Base-by-base conservation (phyloP, 1,140 invertebrate species). In the Panonychus citri region DNA sequence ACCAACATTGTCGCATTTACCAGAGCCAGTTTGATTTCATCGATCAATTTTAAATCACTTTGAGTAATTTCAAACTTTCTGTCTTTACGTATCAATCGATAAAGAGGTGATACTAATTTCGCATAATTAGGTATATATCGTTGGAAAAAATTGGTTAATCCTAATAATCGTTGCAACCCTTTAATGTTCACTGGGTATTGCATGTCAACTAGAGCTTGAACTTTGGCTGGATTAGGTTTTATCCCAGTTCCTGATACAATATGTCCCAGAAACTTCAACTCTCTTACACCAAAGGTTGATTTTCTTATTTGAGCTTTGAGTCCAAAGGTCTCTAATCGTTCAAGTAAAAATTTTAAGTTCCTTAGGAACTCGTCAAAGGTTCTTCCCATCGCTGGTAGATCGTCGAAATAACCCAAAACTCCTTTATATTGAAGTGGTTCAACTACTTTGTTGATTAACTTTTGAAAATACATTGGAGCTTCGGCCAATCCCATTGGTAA, bases 11-110 rank as follows among this genome's bases (percentile, higher is more conserved):
- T 25, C 7, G 51, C n/a, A 5, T 30, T 53, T 13, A 39, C 37
- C 19, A 66, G 24, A 24, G 51, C 54, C 10, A 51, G 57, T 59
- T 66, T 67, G 24, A 65, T 24, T 25, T 63, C 59, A 8, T 58
- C 46, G 57, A 68, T 65, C n/a, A 63, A 63, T 8, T 56, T 19
- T 49, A 59, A 43, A 34, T 62, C 63, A n/a, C n/a, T n/a, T n/a
- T n/a, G n/a, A 17, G 37, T 17, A 10, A 10, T 17, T 39, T 39
- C 37, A 17, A n/a, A 17, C 17, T 39, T 17, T 17, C 17, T 7
- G 37, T 39, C 17, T 39, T 39, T 17, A 10, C 37, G 37, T 10
- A 17, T 39, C 37, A 39, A 39, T 17, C 17, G 8, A 39, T 39
- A 39, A 7, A 39, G 17, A 10, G 37, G 37, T 39, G 7, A 17